Conservation (phyloP, 1,140 invertebrate species). For the Drosophila tropicalis region DNA sequence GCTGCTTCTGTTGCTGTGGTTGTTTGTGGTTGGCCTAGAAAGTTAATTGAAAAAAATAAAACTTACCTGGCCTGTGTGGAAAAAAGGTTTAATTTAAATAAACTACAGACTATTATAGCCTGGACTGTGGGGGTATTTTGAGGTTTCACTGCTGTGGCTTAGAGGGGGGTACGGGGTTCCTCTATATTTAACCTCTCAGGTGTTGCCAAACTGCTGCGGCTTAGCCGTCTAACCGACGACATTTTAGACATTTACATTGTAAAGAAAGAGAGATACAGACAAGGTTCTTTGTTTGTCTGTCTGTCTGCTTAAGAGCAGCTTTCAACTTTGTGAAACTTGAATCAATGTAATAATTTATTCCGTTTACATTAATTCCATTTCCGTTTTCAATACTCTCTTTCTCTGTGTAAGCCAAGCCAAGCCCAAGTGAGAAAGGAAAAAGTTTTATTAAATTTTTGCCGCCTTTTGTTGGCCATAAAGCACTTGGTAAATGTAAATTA, state of each 20-base stretch:
- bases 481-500: conserved; percentile 72
- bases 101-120: conserved; percentile 60
- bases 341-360: conserved; percentile 13
- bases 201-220: conserved; percentile 41
- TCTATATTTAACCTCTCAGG: conserved; percentile 25
- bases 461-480: conserved; percentile 49
- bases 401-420: conserved; percentile 4
- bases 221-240: conserved; percentile 56
- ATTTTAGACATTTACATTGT: conserved; percentile 49
- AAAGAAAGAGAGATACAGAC: neutral
- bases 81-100: conserved; percentile 79
- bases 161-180: conserved; percentile 8
- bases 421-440: neutral
- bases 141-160: conserved; percentile 44
- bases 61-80: conserved; percentile 19
- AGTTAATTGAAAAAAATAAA: conserved; percentile 76
- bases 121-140: conserved; percentile 27
- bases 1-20: conserved; percentile 43
- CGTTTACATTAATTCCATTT: conserved; percentile 12
- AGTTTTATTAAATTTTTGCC: conserved; percentile 73
- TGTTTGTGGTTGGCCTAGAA: conserved; percentile 69
- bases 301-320: neutral
- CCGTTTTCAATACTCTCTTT: neutral
- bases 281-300: neutral
- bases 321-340: neutral